Percentiles rank a stretch among this genome's conserved stretches.
phyloP scores from a whole-genome alignment of 2,113 vertebrate species.

The Hydrolagus affinis region DNA sequence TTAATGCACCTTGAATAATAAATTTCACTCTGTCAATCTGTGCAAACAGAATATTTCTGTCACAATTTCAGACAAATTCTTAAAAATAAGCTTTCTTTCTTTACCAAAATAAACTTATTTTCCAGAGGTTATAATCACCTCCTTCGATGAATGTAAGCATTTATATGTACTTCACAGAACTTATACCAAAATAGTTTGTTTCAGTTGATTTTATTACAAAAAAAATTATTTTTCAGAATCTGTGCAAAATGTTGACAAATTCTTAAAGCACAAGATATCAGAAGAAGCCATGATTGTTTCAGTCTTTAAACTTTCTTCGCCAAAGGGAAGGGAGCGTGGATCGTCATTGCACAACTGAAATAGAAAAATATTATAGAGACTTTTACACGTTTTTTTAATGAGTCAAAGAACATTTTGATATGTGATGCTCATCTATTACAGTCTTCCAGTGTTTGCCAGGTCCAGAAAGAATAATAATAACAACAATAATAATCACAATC shows the following conservation, averaged over 20 bases:
- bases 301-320: constrained; percentile 68
- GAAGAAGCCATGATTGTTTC: constrained; percentile 88
- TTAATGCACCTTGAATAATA: constrained; percentile 71
- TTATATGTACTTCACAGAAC: constrained; percentile 86
- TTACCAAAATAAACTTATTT: constrained; percentile 97
- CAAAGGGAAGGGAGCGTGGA: constrained; percentile 41
- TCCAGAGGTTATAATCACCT: constrained; percentile 72
- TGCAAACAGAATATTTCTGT: constrained; percentile 69
- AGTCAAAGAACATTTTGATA: not conserved
- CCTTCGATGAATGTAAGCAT: constrained; percentile 76
- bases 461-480: too few species aligned
- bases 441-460: too few species aligned
- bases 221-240: constrained; percentile 83
- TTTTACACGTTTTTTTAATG: not conserved
- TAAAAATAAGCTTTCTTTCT: constrained; percentile 75
- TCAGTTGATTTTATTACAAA: constrained; percentile 86
- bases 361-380: constrained; percentile 36
- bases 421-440: not conserved
- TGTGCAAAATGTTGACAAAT: constrained; percentile 90
- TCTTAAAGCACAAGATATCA: constrained; percentile 83
- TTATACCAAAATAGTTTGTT: constrained; percentile 83
- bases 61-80: constrained; percentile 63
- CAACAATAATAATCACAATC: too few species aligned
- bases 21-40: constrained; percentile 63
- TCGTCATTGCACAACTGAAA: constrained; percentile 59